Evolutionary conservation across 2,888 invertebrate species (phyloP).

Genomic region (Mantis religiosa): DNA sequence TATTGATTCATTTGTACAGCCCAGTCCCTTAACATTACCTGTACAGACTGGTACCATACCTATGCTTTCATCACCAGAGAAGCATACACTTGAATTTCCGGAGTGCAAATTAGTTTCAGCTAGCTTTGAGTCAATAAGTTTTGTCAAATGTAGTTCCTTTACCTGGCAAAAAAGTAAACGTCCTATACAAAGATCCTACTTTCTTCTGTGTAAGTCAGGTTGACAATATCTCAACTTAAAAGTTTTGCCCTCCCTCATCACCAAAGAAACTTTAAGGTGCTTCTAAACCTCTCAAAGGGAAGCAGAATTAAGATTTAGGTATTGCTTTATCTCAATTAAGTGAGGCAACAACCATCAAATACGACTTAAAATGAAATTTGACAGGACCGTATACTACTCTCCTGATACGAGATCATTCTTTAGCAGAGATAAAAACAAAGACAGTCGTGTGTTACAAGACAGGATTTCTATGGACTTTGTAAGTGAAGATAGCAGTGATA

Average conservation of each 20-base stretch:
- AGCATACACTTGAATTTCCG: not conserved
- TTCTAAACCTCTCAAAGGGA: not conserved
- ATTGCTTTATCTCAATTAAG: not conserved
- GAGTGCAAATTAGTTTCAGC: not conserved
- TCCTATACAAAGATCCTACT: not conserved
- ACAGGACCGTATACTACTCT: not conserved
- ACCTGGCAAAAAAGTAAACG: not conserved
- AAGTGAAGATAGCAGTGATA: too few relatives aligned
- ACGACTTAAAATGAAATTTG: not conserved
- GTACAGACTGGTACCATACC: not conserved
- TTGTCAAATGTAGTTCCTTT: not conserved
- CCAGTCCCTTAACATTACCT: too few relatives aligned
- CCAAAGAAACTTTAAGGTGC: not conserved
- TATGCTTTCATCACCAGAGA: not conserved
- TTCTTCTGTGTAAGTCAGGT: not conserved
- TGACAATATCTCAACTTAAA: not conserved
- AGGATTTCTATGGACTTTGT: not conserved
- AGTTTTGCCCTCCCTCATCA: not conserved
- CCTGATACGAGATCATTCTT: not conserved
- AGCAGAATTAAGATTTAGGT: not conserved
- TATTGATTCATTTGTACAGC: too few relatives aligned
- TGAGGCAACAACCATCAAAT: not conserved
- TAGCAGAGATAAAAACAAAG: not conserved
- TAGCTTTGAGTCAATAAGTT: not conserved
- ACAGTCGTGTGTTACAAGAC: not conserved